Evolutionary conservation across 37 sponge, comb jelly and placozoan species (phyloP).

Genomic region (Agelas oroides): DNA sequence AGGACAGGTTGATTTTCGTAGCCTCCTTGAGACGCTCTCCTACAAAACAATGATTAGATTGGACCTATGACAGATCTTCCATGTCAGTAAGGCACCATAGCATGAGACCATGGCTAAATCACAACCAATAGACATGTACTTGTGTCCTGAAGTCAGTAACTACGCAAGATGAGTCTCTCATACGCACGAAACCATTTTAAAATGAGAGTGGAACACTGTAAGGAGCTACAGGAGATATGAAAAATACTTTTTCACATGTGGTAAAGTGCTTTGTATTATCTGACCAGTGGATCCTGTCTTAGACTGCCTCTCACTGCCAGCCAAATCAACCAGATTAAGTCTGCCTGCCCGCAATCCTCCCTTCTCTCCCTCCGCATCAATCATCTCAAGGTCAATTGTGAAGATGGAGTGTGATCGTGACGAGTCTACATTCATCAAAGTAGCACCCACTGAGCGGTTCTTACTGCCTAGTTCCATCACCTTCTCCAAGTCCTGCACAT

Average conservation of each 20-base stretch:
- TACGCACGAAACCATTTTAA: no score
- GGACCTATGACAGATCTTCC: no score
- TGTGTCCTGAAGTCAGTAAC: no score
- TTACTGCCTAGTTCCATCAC: slow-evolving; percentile 91
- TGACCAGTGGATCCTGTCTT: slow-evolving; percentile 96
- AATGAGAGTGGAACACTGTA: no score
- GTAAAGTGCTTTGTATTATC: no score
- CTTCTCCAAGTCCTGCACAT: slow-evolving; percentile 67
- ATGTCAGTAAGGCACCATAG: no score
- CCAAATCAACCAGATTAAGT: slow-evolving; percentile 97
- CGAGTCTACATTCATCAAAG: slow-evolving; percentile 97
- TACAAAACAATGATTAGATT: not conserved
- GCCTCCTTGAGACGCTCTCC: slow-evolving; percentile 92
- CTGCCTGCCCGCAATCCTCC: slow-evolving; percentile 77
- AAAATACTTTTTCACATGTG: no score
- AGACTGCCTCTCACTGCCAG: slow-evolving; percentile 94
- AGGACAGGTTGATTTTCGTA: slow-evolving; percentile 98
- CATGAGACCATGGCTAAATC: no score
- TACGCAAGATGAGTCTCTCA: no score
- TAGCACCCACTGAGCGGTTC: slow-evolving; percentile 95
- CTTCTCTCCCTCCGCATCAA: slow-evolving; percentile 34
- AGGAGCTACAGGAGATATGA: no score
- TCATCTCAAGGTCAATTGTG: slow-evolving; percentile 91
- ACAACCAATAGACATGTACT: no score
- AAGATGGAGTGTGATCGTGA: slow-evolving; percentile 99